These are phyloP conservation scores for Malurus splendens DNA, from an alignment of 2,797 vertebrate species.

Conservation along the genomic window DNA sequence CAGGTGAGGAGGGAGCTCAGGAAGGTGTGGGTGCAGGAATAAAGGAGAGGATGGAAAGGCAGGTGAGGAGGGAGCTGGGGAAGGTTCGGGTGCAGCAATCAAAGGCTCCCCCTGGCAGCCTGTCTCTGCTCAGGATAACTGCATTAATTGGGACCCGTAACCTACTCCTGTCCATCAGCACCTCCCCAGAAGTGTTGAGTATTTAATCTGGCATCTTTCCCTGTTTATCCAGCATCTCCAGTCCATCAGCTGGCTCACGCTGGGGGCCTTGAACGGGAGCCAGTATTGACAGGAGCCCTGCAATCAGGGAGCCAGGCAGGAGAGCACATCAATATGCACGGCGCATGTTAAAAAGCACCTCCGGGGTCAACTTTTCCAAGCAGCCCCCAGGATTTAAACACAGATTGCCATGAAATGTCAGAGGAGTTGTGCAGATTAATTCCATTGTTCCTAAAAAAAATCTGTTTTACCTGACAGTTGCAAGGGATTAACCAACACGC, in stretches of 20 bases:
- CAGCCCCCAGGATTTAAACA: conserved; percentile 22
- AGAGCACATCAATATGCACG: conserved; percentile 1
- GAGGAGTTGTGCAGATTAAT: conserved; percentile 4
- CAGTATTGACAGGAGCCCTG: conserved; percentile 33
- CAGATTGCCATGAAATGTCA: background rate
- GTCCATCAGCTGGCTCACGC: conserved; percentile 32
- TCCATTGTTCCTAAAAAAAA: conserved; percentile 28
- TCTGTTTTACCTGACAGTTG: conserved; percentile 32
- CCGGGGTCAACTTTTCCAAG: background rate
- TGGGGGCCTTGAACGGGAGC: conserved; percentile 31
- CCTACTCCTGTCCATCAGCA: conserved; percentile 46
- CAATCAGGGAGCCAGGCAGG: background rate
- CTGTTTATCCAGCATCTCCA: conserved; percentile 25
- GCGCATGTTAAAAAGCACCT: conserved; percentile 15
- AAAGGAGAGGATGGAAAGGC: background rate
- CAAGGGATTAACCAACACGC: conserved; percentile 23
- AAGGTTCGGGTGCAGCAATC: background rate
- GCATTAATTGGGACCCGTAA: conserved; percentile 21
- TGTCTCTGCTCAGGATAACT: conserved; percentile 25
- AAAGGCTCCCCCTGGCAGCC: background rate
- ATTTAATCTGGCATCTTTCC: conserved; percentile 47
- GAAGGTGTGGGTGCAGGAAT: background rate
- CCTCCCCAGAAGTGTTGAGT: conserved; percentile 18
- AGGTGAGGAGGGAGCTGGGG: background rate
- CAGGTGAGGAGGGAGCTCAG: background rate